phyloP scores from a whole-genome alignment of 2,888 invertebrate genomes.

The Rhimphoctona megacephalus region DNA sequence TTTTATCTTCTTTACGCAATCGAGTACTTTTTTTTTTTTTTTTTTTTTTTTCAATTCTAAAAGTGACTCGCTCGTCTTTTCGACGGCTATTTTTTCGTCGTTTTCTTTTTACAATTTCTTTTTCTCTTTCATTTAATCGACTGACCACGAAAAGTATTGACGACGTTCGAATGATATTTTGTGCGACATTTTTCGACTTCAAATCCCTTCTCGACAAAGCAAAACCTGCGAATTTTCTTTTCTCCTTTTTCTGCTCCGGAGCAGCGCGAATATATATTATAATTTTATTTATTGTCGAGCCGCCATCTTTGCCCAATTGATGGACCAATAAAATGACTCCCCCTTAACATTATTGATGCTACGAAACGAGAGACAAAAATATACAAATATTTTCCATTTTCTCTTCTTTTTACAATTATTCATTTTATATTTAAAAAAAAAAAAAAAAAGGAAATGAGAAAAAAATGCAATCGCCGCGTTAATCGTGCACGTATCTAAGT shows the following conservation, averaged over 20 bases:
- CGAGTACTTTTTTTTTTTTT: too few species aligned
- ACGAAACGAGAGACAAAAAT: neutral
- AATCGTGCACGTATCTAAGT: conserved; percentile 51
- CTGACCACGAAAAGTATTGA: conserved; percentile 60
- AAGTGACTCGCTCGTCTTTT: neutral
- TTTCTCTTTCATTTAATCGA: conserved; percentile 23
- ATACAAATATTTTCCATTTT: conserved; percentile 14
- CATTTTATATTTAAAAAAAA: conserved; percentile 21
- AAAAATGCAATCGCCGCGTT: conserved; percentile 4
- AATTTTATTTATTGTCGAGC: conserved; percentile 10
- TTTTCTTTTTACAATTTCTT: neutral
- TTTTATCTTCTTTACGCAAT: conserved; percentile 2
- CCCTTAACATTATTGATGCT: neutral
- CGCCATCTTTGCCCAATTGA: neutral
- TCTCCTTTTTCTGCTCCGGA: neutral
- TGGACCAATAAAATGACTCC: neutral
- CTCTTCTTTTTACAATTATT: neutral
- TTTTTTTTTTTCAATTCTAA: neutral
- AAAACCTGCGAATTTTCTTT: neutral
- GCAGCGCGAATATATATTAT: neutral
- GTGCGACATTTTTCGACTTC: conserved; percentile 17
- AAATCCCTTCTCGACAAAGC: neutral
- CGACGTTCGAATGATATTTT: conserved; percentile 38
- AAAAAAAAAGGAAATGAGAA: neutral
- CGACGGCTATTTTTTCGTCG: neutral